Base-by-base conservation (phyloP, 2,113 vertebrate species). In the Osmerus mordax region DNA sequence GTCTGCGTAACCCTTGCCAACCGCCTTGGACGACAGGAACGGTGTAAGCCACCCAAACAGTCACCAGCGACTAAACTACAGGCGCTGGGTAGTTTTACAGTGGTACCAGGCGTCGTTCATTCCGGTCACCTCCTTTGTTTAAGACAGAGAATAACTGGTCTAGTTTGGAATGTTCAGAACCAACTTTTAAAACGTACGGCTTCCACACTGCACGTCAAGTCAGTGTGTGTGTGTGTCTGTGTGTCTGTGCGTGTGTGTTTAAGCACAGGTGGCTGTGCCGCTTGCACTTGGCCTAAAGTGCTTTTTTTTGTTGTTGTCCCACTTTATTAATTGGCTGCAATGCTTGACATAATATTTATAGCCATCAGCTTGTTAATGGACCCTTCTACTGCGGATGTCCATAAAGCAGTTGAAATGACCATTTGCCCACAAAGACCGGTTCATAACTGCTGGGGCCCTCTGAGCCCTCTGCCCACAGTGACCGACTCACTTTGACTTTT, bases 321-420 rank as follows among this genome's bases (percentile, higher is more conserved):
- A 9, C 60, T 28, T 72, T 74, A 79, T 75, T 65, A 82, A 82
- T 55, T 55, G n/a, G 63, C 77, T 81, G 76, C 83, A 78, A 84
- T 80, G 25, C 77, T 47, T 69, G 65, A 78, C 76, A 70, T 61
- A 69, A 75, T 73, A 81, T 73, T 72, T 86, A 80, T 36, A 41
- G 60, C 81, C 56, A 56, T 72, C 56, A 47, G 14, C 0, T 2
- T 81, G 86, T 85, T 80, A 83, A 72, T 29, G 63, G 47, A 16
- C 3, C 55, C 68, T 75, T 75, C 78, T 55, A 74, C 77, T 56
- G 69, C 47, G 58, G 72, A 70, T 63, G 73, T 80, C 72, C 67
- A 71, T 83, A 75, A 83, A 84, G 72, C 58, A 79, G 70, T 69
- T 69, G 54, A 84, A 80, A 81, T 73, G 63, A 70, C 76, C 73